A percentile compares a stretch with the other conserved stretches of the same genome.
phyloP scores from a whole-genome alignment of 1,140 invertebrate species.

The Conus ventricosus region DNA sequence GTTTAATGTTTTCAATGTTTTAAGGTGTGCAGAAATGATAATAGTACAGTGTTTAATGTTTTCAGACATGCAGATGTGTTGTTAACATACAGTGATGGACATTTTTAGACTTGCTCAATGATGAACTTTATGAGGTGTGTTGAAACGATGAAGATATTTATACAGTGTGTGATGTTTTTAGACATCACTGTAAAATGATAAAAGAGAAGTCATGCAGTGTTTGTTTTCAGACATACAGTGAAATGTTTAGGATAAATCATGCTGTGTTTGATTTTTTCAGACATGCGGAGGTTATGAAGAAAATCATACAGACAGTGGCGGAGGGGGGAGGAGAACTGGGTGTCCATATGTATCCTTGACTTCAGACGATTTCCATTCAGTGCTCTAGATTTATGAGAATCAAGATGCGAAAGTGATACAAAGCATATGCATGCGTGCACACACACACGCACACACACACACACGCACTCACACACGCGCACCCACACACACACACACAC shows the following conservation, averaged over 20 bases:
- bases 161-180: too few relatives aligned
- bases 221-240: neutral
- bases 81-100: neutral
- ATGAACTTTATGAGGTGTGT: too few relatives aligned
- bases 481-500: too few relatives aligned
- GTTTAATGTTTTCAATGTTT: too few relatives aligned
- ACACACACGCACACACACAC: too few relatives aligned
- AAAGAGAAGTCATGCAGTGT: neutral
- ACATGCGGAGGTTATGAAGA: constrained; percentile 99
- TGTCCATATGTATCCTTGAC: constrained; percentile 84
- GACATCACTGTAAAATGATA: neutral
- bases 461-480: too few relatives aligned
- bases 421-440: too few relatives aligned
- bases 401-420: too few relatives aligned
- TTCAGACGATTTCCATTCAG: neutral
- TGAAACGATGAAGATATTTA: too few relatives aligned
- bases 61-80: too few relatives aligned
- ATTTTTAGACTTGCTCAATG: constrained; percentile 85
- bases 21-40: too few relatives aligned
- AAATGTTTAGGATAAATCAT: neutral
- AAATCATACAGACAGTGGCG: constrained; percentile 97
- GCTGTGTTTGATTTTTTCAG: constrained; percentile 76
- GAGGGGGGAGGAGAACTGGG: constrained; percentile 96
- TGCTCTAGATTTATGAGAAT: neutral
- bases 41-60: too few relatives aligned